Evolutionary conservation across 2,888 invertebrate species (phyloP), one percentile per base, ranked within the genome.

Genomic region (Macaria liturata): DNA sequence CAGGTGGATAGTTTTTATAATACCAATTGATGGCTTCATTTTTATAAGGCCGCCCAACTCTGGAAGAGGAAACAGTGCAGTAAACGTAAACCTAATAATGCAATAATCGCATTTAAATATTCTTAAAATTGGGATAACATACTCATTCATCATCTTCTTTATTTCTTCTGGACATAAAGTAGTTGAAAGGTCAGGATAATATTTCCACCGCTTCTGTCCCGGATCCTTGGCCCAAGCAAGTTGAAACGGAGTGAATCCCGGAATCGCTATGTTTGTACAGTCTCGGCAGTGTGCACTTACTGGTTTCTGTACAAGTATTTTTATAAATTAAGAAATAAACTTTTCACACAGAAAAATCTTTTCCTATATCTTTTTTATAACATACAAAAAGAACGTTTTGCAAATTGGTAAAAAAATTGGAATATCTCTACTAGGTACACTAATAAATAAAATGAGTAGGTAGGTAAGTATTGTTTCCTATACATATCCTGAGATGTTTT

Each of bases 1-100:
- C 84, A 4, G 93, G 86, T 0, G 94, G 93, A 70, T 93, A 93
- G 61, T 93, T 85, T 55, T 84, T 70, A 70, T 93, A 89, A 69
- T 94, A 94, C 92, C 92, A 93, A 61, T 88, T 92, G 72, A 93
- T 93, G 0, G 93, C 93, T 81, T 93, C 93, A 51, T 90, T 88
- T 65, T 80, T 84, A 66, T 88, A 94, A 0, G 92, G 92, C 39
- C 85, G 86, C 0, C 93, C 93, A 52, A 93, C 84, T 56, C 93
- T 94, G 76, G 20, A 88, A 62, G 32, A 49, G 45, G 3, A 43
- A 32, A 20, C 20, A 20, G 20, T 20, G 20, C 20, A 20, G 20
- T 20, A 20, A 20, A 20, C 20, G 2, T 20, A 20, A n/a, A 20
- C 20, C 20, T 20, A 20, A 20, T 20, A 20, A 20, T 20, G 20